These are phyloP conservation scores for Chelonus insularis DNA, from an alignment of 1,140 invertebrate species.

Conservation along the genomic window DNA sequence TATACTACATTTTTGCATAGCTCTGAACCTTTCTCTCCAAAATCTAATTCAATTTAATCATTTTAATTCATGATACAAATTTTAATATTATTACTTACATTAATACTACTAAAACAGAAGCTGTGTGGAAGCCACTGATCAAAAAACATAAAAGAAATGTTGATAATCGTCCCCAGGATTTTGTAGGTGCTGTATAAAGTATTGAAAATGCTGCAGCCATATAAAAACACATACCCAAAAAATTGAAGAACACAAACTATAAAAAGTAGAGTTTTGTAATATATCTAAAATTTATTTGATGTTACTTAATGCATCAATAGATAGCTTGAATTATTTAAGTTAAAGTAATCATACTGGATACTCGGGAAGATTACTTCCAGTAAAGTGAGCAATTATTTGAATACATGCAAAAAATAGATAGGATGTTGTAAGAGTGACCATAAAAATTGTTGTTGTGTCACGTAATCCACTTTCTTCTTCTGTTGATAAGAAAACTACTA, in stretches of 20 bases:
- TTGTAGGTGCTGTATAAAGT: constrained; percentile 25
- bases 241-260: constrained; percentile 46
- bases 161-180: constrained; percentile 30
- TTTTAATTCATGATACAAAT: background rate
- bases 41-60: too few relatives aligned
- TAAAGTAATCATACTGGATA: constrained; percentile 37
- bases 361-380: constrained; percentile 26
- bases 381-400: constrained; percentile 43
- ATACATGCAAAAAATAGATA: constrained; percentile 43
- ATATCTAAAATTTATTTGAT: too few relatives aligned
- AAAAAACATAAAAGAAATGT: constrained; percentile 35
- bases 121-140: constrained; percentile 39
- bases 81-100: constrained; percentile 44
- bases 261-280: constrained; percentile 9
- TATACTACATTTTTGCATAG: too few relatives aligned
- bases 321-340: background rate
- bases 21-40: too few relatives aligned
- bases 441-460: constrained; percentile 32
- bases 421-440: constrained; percentile 36
- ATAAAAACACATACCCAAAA: constrained; percentile 43
- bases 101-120: constrained; percentile 39
- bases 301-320: background rate
- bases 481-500: constrained; percentile 38
- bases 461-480: constrained; percentile 1
- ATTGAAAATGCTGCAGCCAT: constrained; percentile 37